Base-by-base conservation (phyloP, 37 sponge, comb jelly and placozoan genomes). In the Agelas oroides region DNA sequence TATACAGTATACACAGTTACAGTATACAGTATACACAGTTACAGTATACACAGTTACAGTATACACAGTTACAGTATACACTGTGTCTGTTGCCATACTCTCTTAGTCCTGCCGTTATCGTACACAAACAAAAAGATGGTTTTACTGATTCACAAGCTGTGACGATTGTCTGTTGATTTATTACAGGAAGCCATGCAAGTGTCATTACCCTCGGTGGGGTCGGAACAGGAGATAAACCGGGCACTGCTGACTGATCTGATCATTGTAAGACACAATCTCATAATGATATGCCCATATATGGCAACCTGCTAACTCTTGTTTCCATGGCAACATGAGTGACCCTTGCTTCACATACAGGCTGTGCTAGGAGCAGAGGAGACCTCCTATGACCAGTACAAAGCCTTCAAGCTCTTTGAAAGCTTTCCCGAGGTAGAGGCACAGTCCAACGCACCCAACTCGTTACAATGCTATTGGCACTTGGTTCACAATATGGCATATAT, bases 371-470 rank as follows among this genome's bases (percentile, higher is more conserved):
- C 77, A 11, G 77, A 82, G 13, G 23, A 79, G 54, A 6, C 36
- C 27, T 23, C 65, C 46, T 75, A 80, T 17, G 91, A 90, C 30
- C 27, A 65, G 12, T 90, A 84, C 76, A 30, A 11, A 1, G 67
- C 85, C 19, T 90, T 74, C 81, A 90, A 90, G 57, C 72, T 90
- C 23, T 90, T 90, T 55, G 85, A 84, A 34, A 74, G 53, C 25
- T 84, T 90, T n/a, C 76, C 85, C 1, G 81, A 84, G 65, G 91
- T 82, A 27, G 36, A 59, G 36, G n/a, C 39, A 54, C 25, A 59
- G 1, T n/a, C 46, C 46, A 46, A 46, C 8, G 46, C 46, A 46
- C 3, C n/a, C 63, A 28, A 62, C 24, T n/a, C 63, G 5, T n/a
- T 2, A 2, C 28, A 2, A 27, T 27, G 11, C 63, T n/a, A n/a